These are phyloP conservation scores for Laterallus jamaicensis DNA, from an alignment of 2,113 vertebrate genomes.

Conservation along the genomic window DNA sequence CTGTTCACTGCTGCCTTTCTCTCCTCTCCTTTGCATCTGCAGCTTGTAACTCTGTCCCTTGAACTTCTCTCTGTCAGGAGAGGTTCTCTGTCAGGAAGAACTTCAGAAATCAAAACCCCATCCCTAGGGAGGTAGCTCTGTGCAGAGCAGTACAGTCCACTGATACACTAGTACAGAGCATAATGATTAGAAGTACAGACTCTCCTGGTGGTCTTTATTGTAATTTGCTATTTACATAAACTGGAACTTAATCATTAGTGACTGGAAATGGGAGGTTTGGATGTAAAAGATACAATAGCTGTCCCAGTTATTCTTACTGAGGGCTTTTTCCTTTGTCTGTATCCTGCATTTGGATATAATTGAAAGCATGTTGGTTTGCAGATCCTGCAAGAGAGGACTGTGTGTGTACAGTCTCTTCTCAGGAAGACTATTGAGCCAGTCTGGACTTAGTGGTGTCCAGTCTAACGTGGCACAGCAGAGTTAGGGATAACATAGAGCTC, in stretches of 20 bases:
- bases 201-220: not conserved
- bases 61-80: not conserved
- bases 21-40: not conserved
- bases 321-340: not conserved
- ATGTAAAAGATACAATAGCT: not conserved
- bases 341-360: not conserved
- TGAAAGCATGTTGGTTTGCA: not conserved
- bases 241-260: not conserved
- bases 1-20: not conserved
- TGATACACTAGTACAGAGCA: not conserved
- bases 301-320: not conserved
- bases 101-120: not conserved
- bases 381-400: not conserved
- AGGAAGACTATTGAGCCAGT: not conserved
- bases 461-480: not conserved
- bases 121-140: not conserved
- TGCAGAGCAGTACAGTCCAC: not conserved
- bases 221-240: not conserved
- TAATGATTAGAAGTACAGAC: not conserved
- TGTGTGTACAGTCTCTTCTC: not conserved
- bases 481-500: not conserved
- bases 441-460: not conserved
- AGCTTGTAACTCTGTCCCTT: not conserved
- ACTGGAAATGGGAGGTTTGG: not conserved
- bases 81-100: not conserved